phyloP scores from a whole-genome alignment of 2,113 vertebrate species.

The Cyprinodon tularosa region DNA sequence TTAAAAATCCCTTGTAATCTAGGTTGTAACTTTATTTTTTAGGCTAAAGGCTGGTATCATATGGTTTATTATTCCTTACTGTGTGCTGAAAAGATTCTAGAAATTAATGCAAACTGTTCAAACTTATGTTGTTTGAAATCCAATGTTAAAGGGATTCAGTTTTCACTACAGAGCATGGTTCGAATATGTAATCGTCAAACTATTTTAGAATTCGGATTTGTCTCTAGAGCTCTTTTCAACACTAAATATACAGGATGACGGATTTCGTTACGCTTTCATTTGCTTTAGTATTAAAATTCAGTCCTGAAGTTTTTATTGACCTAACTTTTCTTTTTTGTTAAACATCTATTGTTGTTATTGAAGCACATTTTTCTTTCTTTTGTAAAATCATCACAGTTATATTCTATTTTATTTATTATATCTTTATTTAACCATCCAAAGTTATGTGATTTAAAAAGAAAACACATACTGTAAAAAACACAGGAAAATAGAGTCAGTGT shows the following conservation, averaged over 20 bases:
- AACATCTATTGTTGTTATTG: background rate
- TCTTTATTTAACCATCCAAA: too few species aligned
- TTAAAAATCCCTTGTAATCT: conserved; percentile 40
- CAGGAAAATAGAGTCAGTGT: too few species aligned
- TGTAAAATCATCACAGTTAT: background rate
- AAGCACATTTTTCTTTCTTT: background rate
- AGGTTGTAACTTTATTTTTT: conserved; percentile 46
- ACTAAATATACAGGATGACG: background rate
- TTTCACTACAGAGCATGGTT: background rate
- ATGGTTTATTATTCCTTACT: conserved; percentile 46
- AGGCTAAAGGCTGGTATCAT: conserved; percentile 46
- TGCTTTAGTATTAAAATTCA: background rate
- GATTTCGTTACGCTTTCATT: background rate
- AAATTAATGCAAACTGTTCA: background rate
- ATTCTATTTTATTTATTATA: too few species aligned
- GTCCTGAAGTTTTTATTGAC: background rate
- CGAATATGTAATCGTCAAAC: background rate
- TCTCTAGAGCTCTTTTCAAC: background rate
- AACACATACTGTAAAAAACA: too few species aligned
- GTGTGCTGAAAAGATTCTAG: conserved; percentile 15
- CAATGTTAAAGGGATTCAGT: background rate
- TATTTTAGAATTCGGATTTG: background rate
- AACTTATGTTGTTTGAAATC: background rate
- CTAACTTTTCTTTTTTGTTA: background rate
- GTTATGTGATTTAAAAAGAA: too few species aligned